Evolutionary conservation across 23 tunicate species (phyloP).

Genomic region (Ciona savignyi): DNA sequence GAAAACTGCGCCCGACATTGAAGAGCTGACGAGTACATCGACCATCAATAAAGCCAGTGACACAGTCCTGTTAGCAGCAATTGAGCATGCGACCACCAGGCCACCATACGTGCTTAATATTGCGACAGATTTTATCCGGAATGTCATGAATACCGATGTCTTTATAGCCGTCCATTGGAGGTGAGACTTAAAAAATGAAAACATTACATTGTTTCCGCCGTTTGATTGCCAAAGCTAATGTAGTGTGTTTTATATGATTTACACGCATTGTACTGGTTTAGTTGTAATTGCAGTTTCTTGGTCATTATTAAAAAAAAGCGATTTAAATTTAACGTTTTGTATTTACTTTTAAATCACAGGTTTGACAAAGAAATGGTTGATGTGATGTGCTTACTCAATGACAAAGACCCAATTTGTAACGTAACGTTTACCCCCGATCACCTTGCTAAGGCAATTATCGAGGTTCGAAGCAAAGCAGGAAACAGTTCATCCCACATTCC

Average conservation of each 20-base stretch:
- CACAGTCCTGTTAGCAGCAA: neutral
- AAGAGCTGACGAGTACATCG: neutral
- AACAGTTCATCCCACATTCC: neutral
- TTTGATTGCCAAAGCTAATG: too few relatives aligned
- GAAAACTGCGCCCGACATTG: neutral
- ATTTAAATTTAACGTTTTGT: neutral
- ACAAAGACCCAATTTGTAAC: neutral
- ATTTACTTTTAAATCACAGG: neutral
- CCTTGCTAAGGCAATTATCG: neutral
- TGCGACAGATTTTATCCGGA: neutral
- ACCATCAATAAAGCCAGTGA: neutral
- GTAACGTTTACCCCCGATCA: neutral
- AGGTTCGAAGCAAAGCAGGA: neutral
- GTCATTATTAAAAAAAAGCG: neutral
- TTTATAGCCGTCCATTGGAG: slow-evolving; percentile 16
- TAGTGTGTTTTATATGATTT: too few relatives aligned
- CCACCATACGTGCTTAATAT: slow-evolving; percentile 7
- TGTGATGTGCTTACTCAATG: neutral
- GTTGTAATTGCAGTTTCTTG: too few relatives aligned
- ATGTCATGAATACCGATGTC: neutral
- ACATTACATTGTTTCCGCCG: too few relatives aligned
- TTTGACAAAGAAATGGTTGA: neutral
- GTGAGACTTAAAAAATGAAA: too few relatives aligned
- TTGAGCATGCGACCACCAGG: neutral
- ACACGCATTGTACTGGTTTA: too few relatives aligned